Evolutionary conservation across 2,888 invertebrate genomes (phyloP).

Genomic region (Tuberolachnus salignus): DNA sequence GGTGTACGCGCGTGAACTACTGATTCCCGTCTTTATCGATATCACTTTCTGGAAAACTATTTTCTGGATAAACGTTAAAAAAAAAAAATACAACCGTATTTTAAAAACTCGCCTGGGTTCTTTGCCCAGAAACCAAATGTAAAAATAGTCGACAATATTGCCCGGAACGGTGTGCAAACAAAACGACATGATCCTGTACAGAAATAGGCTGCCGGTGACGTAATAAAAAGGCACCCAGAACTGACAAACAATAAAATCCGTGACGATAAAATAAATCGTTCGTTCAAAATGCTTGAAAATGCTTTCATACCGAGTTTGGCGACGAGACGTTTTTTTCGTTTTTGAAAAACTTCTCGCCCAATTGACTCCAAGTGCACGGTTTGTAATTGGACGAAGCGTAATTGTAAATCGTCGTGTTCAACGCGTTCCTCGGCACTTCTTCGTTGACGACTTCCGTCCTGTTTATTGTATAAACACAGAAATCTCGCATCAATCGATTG

Average conservation of each 20-base stretch:
- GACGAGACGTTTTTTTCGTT: slow-evolving; percentile 40
- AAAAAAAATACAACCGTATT: background rate
- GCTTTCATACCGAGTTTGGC: slow-evolving; percentile 20
- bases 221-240: slow-evolving; percentile 38
- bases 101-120: slow-evolving; percentile 24
- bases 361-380: slow-evolving; percentile 37
- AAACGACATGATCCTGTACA: slow-evolving; percentile 28
- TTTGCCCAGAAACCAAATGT: slow-evolving; percentile 22
- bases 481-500: too few relatives aligned
- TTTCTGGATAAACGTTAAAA: too few relatives aligned
- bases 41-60: too few relatives aligned
- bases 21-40: too few relatives aligned
- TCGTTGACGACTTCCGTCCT: slow-evolving; percentile 36
- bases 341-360: slow-evolving; percentile 48
- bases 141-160: slow-evolving; percentile 18
- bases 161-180: slow-evolving; percentile 40
- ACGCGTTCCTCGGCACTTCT: slow-evolving; percentile 35
- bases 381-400: slow-evolving; percentile 45
- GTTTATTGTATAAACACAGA: background rate
- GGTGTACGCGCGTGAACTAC: too few relatives aligned
- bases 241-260: slow-evolving; percentile 4
- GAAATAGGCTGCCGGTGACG: slow-evolving; percentile 11
- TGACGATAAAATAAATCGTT: background rate
- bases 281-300: background rate
- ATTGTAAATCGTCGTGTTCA: slow-evolving; percentile 38